Base-by-base conservation (phyloP, 1,140 invertebrate species). In the Acromyrmex charruanus region DNA sequence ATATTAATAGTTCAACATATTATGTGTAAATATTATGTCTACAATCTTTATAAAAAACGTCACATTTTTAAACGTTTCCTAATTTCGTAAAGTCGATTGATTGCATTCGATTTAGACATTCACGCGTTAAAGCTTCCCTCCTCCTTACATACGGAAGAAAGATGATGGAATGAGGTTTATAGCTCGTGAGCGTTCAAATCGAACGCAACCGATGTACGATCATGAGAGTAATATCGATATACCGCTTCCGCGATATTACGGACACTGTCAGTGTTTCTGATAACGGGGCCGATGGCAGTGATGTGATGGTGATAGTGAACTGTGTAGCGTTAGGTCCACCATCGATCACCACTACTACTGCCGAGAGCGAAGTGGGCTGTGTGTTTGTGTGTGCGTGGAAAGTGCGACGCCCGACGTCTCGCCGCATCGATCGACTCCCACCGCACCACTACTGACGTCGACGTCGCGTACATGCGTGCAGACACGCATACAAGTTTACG, bases 381-480 rank as follows among this genome's bases (percentile, higher is more conserved):
- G 39, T 44, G 39, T 91, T 91, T 89, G 91, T 44, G 39, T 44
- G 39, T 91, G 91, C 89, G 91, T 89, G 93, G 92, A 93, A 93
- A 95, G 94, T 94, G 94, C 94, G 95, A 95, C 93, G 94, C 94
- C 93, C 94, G 92, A 92, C 94, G 95, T 95, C 95, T 95, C 94
- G 95, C 95, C 95, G 93, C 93, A 95, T 95, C 95, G 95, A 95
- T 94, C 94, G 90, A 80, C 91, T 84, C 55, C 55, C 55, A 7
- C n/a, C 89, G 89, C 88, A 82, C 91, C 53, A 74, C 79, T 53
- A 66, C 74, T 87, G 61, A 58, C 53, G 75, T 14, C 92, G 77
- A 61, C 77, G 72, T 55, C 84, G 49, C 55, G 75, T 44, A 86
- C 53, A 72, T 58, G 35, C 35, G 53, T 75, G 53, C 71, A 35